Evolutionary conservation across 1,140 invertebrate genomes (phyloP).

Genomic region (Planococcus citri): DNA sequence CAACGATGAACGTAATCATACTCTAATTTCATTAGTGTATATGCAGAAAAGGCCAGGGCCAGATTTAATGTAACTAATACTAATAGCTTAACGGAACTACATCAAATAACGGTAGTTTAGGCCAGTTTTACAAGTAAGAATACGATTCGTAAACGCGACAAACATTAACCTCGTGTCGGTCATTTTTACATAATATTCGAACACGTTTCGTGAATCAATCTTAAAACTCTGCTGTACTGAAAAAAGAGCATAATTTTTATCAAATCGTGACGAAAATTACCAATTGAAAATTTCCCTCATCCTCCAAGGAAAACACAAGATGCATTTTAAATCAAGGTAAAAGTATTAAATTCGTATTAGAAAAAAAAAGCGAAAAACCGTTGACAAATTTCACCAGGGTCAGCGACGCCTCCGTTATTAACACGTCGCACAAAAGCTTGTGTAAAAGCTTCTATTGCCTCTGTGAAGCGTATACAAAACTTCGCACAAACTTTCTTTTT

Average conservation of each 20-base stretch:
- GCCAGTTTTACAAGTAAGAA: not conserved
- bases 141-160: not conserved
- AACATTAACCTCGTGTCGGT: no score
- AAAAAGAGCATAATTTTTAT: no score
- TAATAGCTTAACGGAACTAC: slow-evolving; percentile 2
- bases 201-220: no score
- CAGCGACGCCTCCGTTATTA: not conserved
- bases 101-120: slow-evolving; percentile 7
- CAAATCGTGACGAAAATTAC: no score
- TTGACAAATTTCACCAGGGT: not conserved
- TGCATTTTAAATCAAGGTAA: no score
- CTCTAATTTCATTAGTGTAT: slow-evolving; percentile 7
- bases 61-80: slow-evolving; percentile 8
- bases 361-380: not conserved
- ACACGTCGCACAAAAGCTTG: not conserved
- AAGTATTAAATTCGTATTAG: not conserved
- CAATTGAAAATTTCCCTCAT: no score
- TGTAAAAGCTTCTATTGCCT: not conserved
- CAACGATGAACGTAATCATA: slow-evolving; percentile 6
- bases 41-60: not conserved
- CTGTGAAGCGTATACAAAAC: not conserved
- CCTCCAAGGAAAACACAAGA: no score
- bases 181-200: no score
- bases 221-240: no score
- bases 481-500: slow-evolving; percentile 4